Conservation (phyloP, 2,888 invertebrate species). For the Orchestes rusci region DNA sequence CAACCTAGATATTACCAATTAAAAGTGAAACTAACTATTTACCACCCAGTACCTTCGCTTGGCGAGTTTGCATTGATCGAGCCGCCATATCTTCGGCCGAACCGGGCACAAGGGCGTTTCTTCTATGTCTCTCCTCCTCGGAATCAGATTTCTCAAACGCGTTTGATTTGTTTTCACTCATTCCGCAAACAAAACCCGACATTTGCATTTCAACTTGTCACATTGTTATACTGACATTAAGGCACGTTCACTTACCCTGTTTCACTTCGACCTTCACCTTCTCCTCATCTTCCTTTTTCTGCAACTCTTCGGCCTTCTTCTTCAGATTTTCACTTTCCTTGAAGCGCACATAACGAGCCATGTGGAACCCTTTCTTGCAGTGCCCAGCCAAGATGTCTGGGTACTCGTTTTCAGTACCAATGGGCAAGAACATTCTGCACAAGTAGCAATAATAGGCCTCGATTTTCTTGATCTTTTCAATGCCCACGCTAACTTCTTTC, state of each 20-base stretch:
- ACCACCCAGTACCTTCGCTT: too few species aligned
- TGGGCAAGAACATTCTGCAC: slow-evolving; percentile 66
- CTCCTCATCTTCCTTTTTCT: slow-evolving; percentile 51
- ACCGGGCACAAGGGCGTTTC: too few species aligned
- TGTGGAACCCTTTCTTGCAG: slow-evolving; percentile 68
- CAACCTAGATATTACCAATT: too few species aligned
- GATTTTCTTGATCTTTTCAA: slow-evolving; percentile 69
- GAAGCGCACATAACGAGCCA: slow-evolving; percentile 69
- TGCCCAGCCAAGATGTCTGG: slow-evolving; percentile 42
- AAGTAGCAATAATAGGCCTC: slow-evolving; percentile 76
- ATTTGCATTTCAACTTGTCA: too few species aligned
- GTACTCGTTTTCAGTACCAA: slow-evolving; percentile 15
- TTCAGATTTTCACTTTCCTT: slow-evolving; percentile 70
- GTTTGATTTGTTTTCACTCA: too few species aligned
- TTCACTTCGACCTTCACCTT: slow-evolving; percentile 40
- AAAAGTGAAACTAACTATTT: too few species aligned
- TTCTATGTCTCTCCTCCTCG: too few species aligned
- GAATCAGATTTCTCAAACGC: too few species aligned
- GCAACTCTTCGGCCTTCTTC: slow-evolving; percentile 63
- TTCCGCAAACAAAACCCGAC: too few species aligned
- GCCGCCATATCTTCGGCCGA: too few species aligned
- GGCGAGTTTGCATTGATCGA: too few species aligned
- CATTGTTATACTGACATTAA: too few species aligned
- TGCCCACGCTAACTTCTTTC: slow-evolving; percentile 58
- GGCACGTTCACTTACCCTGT: slow-evolving; percentile 7